Evolutionary conservation across 2,888 invertebrate species (phyloP).

Genomic region (Lottia scabra): DNA sequence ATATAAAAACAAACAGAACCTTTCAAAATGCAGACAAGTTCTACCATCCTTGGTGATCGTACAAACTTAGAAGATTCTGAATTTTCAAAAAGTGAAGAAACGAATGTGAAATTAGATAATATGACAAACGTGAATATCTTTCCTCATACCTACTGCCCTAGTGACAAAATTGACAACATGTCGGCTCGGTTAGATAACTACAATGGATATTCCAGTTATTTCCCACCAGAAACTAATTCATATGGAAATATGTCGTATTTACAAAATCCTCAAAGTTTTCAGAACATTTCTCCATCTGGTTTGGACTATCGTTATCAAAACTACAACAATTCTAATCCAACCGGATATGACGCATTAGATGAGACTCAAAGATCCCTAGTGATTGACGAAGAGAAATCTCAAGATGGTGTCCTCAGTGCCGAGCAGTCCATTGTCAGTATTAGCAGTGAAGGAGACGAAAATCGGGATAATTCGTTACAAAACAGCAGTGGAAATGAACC

Average conservation of each 20-base stretch:
- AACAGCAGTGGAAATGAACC: background rate
- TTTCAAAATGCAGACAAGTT: conserved; percentile 2
- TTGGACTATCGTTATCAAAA: background rate
- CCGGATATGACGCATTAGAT: background rate
- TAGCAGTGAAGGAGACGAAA: background rate
- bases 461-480: background rate
- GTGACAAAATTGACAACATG: background rate
- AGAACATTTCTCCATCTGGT: background rate
- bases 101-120: background rate
- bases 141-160: background rate
- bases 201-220: background rate
- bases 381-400: background rate
- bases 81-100: background rate
- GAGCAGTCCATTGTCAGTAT: background rate
- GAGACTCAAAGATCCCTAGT: background rate
- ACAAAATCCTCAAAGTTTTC: background rate
- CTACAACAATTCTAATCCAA: background rate
- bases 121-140: background rate
- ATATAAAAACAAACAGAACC: background rate
- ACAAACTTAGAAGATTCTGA: conserved; percentile 8
- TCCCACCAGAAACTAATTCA: background rate
- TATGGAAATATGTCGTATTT: background rate
- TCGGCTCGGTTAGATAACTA: background rate
- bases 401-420: background rate
- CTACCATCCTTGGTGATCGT: conserved; percentile 4